phyloP scores from a whole-genome alignment of 2,113 vertebrate species.

The Galbula dea region DNA sequence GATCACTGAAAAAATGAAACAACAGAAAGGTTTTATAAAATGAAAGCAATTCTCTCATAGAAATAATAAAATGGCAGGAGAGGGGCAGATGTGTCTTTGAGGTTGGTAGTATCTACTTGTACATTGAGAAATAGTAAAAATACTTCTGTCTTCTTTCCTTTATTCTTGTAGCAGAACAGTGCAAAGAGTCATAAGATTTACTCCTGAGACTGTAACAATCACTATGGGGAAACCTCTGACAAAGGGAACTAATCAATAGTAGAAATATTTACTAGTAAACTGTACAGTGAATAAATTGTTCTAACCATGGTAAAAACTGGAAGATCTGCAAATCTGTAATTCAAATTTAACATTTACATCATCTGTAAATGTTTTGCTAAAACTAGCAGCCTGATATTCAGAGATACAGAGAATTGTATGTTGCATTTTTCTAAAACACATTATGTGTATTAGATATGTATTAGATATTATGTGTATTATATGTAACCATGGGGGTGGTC shows the following conservation, averaged over 20 bases:
- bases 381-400: neutral
- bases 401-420: neutral
- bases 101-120: neutral
- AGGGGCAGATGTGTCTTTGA: neutral
- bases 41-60: neutral
- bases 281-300: neutral
- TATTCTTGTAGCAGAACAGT: neutral
- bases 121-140: neutral
- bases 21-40: neutral
- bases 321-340: too few relatives aligned
- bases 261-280: neutral
- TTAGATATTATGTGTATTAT: too few relatives aligned
- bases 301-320: neutral
- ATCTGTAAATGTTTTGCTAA: neutral
- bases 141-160: neutral
- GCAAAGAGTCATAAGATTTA: neutral
- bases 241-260: neutral
- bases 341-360: too few relatives aligned
- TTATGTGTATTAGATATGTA: too few relatives aligned
- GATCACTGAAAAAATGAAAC: neutral
- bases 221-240: neutral
- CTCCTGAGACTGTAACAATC: neutral
- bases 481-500: too few relatives aligned
- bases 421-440: neutral
- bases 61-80: neutral